Evolutionary conservation across 2,888 invertebrate species (phyloP).

Genomic region (Schizaphis graminum): DNA sequence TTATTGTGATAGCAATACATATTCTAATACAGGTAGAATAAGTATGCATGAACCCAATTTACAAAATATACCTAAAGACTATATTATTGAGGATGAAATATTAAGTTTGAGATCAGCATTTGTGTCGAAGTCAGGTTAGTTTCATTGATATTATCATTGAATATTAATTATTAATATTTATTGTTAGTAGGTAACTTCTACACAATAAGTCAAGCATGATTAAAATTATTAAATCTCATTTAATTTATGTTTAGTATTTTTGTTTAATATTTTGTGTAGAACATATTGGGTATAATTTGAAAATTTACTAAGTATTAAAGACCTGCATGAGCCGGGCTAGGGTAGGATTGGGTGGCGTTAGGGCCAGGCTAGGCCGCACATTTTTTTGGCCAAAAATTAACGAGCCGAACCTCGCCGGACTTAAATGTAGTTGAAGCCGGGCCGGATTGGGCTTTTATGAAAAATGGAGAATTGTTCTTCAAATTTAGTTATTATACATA

Average conservation of each 20-base stretch:
- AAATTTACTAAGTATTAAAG: background rate
- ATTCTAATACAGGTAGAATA: constrained; percentile 85
- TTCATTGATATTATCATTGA: background rate
- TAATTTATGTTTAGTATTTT: background rate
- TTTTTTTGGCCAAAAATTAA: too few species aligned
- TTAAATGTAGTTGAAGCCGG: too few species aligned
- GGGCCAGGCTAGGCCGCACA: too few species aligned
- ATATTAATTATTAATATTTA: background rate
- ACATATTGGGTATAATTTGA: background rate
- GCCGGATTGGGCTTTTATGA: too few species aligned
- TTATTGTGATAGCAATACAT: constrained; percentile 72
- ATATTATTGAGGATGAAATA: constrained; percentile 74
- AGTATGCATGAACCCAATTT: constrained; percentile 94
- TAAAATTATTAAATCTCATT: background rate
- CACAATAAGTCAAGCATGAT: background rate
- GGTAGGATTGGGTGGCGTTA: too few species aligned
- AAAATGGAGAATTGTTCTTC: too few species aligned
- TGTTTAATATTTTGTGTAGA: background rate
- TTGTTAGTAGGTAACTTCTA: background rate
- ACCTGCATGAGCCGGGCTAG: too few species aligned
- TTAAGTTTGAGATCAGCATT: constrained; percentile 80
- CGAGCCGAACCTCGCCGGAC: too few species aligned
- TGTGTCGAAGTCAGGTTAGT: constrained; percentile 72
- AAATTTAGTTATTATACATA: too few species aligned
- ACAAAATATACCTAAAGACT: constrained; percentile 91